phyloP scores from a whole-genome alignment of 2,113 vertebrate genomes.

The Arothron firmamentum region DNA sequence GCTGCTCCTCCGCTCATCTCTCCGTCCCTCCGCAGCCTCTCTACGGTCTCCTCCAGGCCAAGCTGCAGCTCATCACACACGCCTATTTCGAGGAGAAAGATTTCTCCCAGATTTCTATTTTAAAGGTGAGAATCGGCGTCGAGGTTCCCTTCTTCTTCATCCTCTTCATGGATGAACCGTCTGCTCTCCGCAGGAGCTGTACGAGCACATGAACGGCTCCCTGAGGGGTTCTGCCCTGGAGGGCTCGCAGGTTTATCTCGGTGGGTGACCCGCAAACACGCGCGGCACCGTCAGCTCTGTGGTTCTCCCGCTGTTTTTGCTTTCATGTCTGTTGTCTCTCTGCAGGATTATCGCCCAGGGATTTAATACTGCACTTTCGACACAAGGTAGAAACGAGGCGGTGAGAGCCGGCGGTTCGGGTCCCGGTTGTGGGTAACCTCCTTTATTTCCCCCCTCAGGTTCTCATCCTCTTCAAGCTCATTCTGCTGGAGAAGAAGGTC shows the following conservation, averaged over 20 bases:
- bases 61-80: conserved; percentile 96
- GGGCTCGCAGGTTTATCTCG: conserved; percentile 92
- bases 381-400: conserved; percentile 83
- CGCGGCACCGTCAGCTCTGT: not conserved
- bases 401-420: accelerated
- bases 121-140: conserved; percentile 79
- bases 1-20: too few species aligned
- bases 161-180: not conserved
- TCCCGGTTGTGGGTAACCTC: not conserved
- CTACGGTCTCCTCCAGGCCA: conserved; percentile 94
- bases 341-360: conserved; percentile 90
- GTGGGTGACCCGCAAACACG: conserved; percentile 68
- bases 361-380: conserved; percentile 93
- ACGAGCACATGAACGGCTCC: conserved; percentile 96
- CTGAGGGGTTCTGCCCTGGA: conserved; percentile 82
- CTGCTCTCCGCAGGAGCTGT: conserved; percentile 82
- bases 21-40: conserved; percentile 81
- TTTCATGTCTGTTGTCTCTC: not conserved
- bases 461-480: conserved; percentile 94
- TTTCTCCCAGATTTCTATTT: conserved; percentile 96
- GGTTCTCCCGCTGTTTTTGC: not conserved
- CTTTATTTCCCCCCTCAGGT: conserved; percentile 69
- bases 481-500: conserved; percentile 98
- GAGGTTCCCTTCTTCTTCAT: not conserved
- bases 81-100: conserved; percentile 99